phyloP scores from a whole-genome alignment of 2,888 invertebrate genomes.

The Matsumyia berberina region DNA sequence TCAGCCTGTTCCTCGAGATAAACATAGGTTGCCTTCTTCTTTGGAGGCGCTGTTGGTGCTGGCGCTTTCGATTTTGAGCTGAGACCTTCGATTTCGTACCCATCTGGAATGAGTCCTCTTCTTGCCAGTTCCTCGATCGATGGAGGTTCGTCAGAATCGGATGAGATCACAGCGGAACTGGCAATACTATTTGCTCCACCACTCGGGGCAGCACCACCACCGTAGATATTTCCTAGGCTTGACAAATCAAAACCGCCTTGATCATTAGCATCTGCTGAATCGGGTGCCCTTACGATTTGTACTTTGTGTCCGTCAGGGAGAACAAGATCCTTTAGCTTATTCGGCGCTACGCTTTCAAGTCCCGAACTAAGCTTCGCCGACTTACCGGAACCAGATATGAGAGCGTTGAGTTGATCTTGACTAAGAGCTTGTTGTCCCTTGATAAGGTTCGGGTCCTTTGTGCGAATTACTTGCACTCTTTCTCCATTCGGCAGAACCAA shows the following conservation, averaged over 20 bases:
- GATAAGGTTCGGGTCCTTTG: constrained; percentile 89
- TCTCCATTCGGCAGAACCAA: constrained; percentile 90
- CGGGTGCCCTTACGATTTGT: constrained; percentile 88
- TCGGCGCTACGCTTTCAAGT: constrained; percentile 80
- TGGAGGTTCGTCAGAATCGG: constrained; percentile 87
- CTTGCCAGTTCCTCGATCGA: constrained; percentile 92
- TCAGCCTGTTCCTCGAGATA: constrained; percentile 94
- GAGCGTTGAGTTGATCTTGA: constrained; percentile 84
- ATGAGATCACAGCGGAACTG: constrained; percentile 84
- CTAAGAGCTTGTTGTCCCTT: constrained; percentile 85
- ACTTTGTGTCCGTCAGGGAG: constrained; percentile 90
- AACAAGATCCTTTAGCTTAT: constrained; percentile 88
- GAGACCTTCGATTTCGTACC: constrained; percentile 92
- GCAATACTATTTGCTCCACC: constrained; percentile 82
- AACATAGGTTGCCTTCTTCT: constrained; percentile 94
- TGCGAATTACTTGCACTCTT: constrained; percentile 90
- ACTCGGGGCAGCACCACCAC: constrained; percentile 80
- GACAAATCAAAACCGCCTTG: constrained; percentile 82
- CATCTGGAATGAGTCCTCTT: constrained; percentile 90
- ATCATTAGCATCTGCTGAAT: constrained; percentile 82
- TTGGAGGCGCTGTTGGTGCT: constrained; percentile 85
- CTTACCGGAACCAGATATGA: constrained; percentile 78
- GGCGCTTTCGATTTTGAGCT: constrained; percentile 89
- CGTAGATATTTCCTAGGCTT: constrained; percentile 82
- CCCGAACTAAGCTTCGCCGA: constrained; percentile 38